Conservation (phyloP, 2,113 vertebrate species). For the Chinchilla lanigera region DNA sequence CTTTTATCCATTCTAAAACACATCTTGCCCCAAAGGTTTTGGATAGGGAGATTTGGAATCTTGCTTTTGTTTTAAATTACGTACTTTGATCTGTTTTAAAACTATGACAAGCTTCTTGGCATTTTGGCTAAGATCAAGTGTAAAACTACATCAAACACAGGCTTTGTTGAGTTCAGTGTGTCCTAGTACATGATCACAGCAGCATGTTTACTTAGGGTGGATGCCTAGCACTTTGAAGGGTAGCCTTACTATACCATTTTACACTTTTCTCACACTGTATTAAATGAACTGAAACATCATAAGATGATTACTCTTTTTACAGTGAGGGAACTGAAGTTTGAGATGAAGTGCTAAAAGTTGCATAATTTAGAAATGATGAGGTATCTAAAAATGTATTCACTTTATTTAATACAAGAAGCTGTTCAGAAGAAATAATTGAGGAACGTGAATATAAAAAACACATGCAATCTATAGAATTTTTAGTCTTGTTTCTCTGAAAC, state of each 20-base stretch:
- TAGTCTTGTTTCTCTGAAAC: constrained; percentile 4
- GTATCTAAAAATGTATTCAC: constrained; percentile 27
- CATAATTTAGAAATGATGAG: background rate
- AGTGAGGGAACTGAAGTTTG: background rate
- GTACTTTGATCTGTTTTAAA: background rate
- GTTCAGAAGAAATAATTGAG: constrained; percentile 14
- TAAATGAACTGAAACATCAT: constrained; percentile 3
- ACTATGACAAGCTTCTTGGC: background rate
- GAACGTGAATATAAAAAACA: constrained; percentile 21
- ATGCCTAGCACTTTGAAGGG: background rate
- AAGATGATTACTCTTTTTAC: background rate
- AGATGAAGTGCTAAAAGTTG: background rate
- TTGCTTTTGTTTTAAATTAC: background rate
- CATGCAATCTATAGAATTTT: constrained; percentile 22
- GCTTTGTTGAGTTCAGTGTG: background rate
- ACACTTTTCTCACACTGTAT: constrained; percentile 21
- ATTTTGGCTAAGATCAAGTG: background rate
- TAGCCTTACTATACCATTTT: background rate
- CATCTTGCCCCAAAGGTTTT: background rate
- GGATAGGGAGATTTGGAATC: background rate
- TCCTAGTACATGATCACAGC: background rate
- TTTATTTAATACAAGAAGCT: background rate
- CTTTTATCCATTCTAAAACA: constrained; percentile 45
- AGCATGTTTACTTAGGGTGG: background rate
- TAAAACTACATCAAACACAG: background rate